Conservation (phyloP, 2,797 vertebrate species). For the Leptatherina wallacei region DNA sequence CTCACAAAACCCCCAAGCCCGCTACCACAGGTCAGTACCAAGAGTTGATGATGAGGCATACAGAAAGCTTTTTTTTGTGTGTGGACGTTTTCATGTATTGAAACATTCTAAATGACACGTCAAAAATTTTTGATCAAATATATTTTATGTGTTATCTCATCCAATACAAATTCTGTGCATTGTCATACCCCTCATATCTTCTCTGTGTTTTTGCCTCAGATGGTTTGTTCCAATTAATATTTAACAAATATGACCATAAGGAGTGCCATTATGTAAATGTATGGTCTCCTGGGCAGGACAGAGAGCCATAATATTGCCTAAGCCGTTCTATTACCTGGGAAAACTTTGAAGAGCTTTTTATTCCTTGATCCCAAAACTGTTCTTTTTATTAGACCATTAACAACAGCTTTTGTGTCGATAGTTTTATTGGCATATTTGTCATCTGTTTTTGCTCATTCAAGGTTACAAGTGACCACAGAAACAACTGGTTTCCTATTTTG, state of each 20-base stretch:
- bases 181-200: not conserved
- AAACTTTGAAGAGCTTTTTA: not conserved
- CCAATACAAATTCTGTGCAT: not conserved
- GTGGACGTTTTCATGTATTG: slow-evolving; percentile 10
- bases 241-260: not conserved
- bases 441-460: not conserved
- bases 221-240: not conserved
- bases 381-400: not conserved
- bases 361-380: no score
- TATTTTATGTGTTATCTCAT: not conserved
- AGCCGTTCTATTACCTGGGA: not conserved
- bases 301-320: not conserved
- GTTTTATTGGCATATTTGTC: not conserved
- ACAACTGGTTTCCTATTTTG: not conserved
- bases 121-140: not conserved
- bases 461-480: not conserved
- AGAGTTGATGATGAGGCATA: not conserved
- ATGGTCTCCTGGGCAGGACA: not conserved
- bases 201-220: not conserved
- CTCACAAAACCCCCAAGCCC: slow-evolving; percentile 92
- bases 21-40: slow-evolving; percentile 92
- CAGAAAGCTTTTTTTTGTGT: not conserved
- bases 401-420: no score
- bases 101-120: not conserved
- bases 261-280: slow-evolving; percentile 30